A percentile compares a stretch with the other conserved stretches of the same genome.
These are phyloP conservation scores for Morus bassanus DNA, from an alignment of 2,797 vertebrate species.

Conservation along the genomic window DNA sequence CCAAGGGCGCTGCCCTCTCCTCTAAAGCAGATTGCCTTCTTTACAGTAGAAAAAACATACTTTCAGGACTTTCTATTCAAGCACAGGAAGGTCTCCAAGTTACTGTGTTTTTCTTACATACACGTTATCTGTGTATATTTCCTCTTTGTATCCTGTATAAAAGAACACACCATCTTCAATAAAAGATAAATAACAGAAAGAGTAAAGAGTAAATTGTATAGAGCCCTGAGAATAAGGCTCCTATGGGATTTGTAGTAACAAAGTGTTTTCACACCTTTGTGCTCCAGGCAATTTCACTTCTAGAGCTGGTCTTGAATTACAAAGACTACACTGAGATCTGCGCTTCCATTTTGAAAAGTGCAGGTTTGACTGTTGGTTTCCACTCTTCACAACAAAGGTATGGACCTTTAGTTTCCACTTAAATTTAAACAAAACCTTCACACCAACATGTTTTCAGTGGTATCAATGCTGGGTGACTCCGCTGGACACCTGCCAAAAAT, in stretches of 20 bases:
- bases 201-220: background rate
- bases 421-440: background rate
- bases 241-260: background rate
- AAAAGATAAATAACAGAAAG: constrained; percentile 2
- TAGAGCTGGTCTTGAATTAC: background rate
- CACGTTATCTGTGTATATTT: background rate
- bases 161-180: background rate
- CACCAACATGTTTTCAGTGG: background rate
- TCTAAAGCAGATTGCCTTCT: background rate
- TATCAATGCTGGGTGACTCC: background rate
- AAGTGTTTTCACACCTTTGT: background rate
- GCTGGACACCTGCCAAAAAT: background rate
- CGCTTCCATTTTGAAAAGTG: background rate
- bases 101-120: background rate
- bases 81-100: background rate
- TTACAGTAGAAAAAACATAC: background rate
- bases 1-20: background rate
- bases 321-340: background rate
- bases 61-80: background rate
- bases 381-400: background rate
- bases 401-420: background rate
- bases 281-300: background rate
- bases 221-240: background rate
- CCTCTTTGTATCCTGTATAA: background rate
- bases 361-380: background rate